Conservation (phyloP, 2,113 vertebrate species). For the Bothrops jararaca region DNA sequence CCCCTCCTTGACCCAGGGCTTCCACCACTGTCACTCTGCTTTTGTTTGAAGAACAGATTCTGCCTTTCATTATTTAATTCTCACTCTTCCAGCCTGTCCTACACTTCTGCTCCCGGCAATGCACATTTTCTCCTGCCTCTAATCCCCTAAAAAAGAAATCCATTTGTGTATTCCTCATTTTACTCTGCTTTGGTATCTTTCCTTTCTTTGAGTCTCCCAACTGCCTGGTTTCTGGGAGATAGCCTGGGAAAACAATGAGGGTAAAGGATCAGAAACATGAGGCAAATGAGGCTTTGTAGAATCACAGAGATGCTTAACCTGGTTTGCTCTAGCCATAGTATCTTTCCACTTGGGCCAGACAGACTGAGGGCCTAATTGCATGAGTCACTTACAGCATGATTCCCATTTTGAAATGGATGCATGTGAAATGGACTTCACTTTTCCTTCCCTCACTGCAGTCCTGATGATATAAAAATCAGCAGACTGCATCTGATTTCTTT, state of each 20-base stretch:
- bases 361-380: neutral
- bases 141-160: neutral
- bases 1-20: neutral
- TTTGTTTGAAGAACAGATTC: neutral
- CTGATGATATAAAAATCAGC: neutral
- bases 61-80: neutral
- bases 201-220: neutral
- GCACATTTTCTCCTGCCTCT: neutral
- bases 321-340: neutral
- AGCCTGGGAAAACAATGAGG: neutral
- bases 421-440: neutral
- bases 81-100: neutral
- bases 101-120: neutral
- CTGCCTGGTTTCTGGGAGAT: neutral
- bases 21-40: neutral
- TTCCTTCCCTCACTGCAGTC: neutral
- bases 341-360: neutral
- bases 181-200: neutral
- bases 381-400: neutral
- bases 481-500: neutral
- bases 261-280: neutral
- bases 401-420: neutral
- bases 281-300: neutral
- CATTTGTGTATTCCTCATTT: neutral
- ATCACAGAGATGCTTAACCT: neutral